Conservation (phyloP, 2,113 vertebrate species). For the Ochotona curzoniae region DNA sequence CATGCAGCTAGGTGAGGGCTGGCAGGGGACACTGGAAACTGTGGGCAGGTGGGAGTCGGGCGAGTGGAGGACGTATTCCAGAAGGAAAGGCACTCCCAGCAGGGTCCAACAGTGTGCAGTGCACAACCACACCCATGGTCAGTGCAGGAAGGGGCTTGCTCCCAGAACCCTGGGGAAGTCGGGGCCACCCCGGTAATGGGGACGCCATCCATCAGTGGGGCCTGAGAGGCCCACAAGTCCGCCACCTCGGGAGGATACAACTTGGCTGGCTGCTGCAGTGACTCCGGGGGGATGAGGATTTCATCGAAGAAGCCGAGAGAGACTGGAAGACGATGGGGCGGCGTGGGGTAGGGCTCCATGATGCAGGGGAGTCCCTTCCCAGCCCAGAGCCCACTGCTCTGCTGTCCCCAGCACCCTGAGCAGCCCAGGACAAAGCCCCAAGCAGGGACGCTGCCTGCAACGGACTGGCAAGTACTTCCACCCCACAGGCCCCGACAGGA, state of each 20-base stretch:
- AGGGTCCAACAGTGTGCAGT: too few relatives aligned
- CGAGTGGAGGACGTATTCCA: neutral
- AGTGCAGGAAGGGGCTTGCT: neutral
- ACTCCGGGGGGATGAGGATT: conserved; percentile 96
- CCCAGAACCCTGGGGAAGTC: too few relatives aligned
- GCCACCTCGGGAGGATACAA: conserved; percentile 92
- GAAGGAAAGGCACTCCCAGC: neutral
- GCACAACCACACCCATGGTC: too few relatives aligned
- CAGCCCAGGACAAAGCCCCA: neutral
- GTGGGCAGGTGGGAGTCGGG: neutral
- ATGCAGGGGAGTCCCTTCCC: neutral
- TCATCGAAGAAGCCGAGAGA: conserved; percentile 97
- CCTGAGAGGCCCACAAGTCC: neutral
- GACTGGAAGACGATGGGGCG: conserved; percentile 84
- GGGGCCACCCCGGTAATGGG: neutral
- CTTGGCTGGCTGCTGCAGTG: conserved; percentile 95
- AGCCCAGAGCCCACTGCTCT: neutral
- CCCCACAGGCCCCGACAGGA: neutral
- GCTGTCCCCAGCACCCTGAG: neutral
- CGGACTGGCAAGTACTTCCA: rapidly evolving
- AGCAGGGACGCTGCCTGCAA: neutral
- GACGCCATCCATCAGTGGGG: neutral
- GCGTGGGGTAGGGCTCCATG: neutral
- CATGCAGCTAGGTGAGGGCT: neutral
- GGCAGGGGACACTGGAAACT: neutral